phyloP scores from a whole-genome alignment of 2,797 vertebrate species.

The Euphonia xanthogaster region DNA sequence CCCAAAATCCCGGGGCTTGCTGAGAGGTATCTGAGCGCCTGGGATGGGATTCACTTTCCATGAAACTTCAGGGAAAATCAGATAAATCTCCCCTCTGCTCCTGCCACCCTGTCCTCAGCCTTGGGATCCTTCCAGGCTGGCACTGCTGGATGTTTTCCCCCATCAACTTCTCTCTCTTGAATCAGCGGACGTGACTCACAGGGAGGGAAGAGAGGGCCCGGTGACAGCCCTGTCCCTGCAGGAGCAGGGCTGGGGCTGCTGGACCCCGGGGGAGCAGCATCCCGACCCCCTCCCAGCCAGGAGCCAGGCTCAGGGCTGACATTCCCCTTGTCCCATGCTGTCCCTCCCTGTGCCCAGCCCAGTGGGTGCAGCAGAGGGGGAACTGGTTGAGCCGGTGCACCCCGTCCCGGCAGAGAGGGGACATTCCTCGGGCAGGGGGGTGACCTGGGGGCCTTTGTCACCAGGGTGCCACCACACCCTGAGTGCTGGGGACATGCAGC shows the following conservation, averaged over 20 bases:
- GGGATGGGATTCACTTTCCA: accelerated
- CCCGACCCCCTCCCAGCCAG: accelerated
- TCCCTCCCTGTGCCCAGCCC: neutral
- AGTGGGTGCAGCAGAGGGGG: conserved; percentile 24
- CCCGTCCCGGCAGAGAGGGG: neutral
- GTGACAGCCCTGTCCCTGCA: too few relatives aligned
- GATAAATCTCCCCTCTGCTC: neutral
- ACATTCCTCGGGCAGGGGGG: neutral
- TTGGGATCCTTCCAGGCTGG: neutral
- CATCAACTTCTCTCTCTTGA: neutral
- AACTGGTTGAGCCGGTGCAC: conserved; percentile 14
- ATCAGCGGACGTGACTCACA: conserved; percentile 3
- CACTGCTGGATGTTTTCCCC: neutral
- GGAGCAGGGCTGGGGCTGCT: neutral
- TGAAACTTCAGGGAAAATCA: neutral
- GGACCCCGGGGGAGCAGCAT: accelerated
- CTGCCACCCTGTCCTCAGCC: neutral
- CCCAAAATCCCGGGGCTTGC: accelerated
- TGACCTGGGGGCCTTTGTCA: neutral
- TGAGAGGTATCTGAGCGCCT: accelerated
- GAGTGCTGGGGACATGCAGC: accelerated
- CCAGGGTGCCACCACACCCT: neutral
- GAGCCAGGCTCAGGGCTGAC: neutral
- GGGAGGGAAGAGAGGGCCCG: neutral
- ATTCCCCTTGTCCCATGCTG: neutral